phyloP scores from a whole-genome alignment of 2,888 invertebrate species.

The Dinocampus coccinellae region DNA sequence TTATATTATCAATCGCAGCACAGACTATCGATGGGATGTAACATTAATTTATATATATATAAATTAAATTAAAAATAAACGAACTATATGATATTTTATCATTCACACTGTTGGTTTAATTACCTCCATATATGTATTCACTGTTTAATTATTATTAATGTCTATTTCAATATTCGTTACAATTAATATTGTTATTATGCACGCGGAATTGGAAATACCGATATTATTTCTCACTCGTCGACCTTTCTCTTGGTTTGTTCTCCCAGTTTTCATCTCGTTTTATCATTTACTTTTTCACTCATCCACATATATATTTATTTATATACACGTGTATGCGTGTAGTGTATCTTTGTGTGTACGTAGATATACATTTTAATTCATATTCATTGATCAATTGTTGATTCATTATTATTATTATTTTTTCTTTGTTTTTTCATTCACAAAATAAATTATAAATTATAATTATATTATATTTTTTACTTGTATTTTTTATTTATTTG shows the following conservation, averaged over 20 bases:
- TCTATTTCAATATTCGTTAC: slow-evolving; percentile 19
- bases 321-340: background rate
- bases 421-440: too few species aligned
- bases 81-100: background rate
- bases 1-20: background rate
- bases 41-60: background rate
- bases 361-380: too few species aligned
- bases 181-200: slow-evolving; percentile 6
- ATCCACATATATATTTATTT: background rate
- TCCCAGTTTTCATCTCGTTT: too few species aligned
- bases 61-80: background rate
- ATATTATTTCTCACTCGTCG: slow-evolving; percentile 30
- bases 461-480: too few species aligned
- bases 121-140: slow-evolving; percentile 15
- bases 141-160: slow-evolving; percentile 19
- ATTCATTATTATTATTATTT: background rate
- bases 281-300: slow-evolving; percentile 5
- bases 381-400: too few species aligned
- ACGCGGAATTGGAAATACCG: slow-evolving; percentile 3
- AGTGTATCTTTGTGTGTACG: background rate
- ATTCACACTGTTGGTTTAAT: slow-evolving; percentile 15
- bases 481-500: too few species aligned
- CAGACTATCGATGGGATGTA: background rate
- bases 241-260: slow-evolving; percentile 9
- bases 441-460: too few species aligned